phyloP scores from a whole-genome alignment of 2,888 invertebrate genomes.

The Drosophila niveifrons region DNA sequence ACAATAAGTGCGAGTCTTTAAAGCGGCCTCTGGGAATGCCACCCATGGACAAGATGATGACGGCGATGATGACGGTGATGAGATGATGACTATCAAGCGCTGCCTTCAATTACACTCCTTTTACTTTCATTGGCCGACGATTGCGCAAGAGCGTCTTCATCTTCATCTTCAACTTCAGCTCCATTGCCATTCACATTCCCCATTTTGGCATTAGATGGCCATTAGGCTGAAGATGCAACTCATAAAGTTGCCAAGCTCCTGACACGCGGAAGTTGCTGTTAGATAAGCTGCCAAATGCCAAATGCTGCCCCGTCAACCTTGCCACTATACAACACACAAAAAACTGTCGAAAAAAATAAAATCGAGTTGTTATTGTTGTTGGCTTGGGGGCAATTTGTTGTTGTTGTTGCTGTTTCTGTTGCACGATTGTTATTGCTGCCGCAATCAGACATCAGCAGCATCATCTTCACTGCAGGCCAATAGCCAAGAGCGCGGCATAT shows the following conservation, averaged over 20 bases:
- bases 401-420: conserved; percentile 19
- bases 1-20: conserved; percentile 7
- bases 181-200: conserved; percentile 30
- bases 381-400: conserved; percentile 32
- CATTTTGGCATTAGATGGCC: conserved; percentile 46
- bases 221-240: conserved; percentile 73
- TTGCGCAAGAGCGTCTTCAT: conserved; percentile 48
- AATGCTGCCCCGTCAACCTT: conserved; percentile 3
- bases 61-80: background rate
- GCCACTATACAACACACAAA: conserved; percentile 18
- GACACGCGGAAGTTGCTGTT: conserved; percentile 82
- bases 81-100: conserved; percentile 14
- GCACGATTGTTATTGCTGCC: conserved; percentile 50
- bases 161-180: background rate
- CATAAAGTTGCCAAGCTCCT: conserved; percentile 62
- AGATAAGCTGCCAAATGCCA: conserved; percentile 64
- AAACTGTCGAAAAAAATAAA: conserved; percentile 23
- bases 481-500: conserved; percentile 54
- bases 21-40: conserved; percentile 17
- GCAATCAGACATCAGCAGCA: conserved; percentile 29
- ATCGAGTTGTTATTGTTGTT: conserved; percentile 26
- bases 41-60: conserved; percentile 10
- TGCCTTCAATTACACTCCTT: conserved; percentile 25
- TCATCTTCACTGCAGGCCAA: conserved; percentile 56
- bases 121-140: conserved; percentile 56